A percentile compares a stretch with the other conserved stretches of the same genome.
phyloP scores from a whole-genome alignment of 2,113 vertebrate genomes.

The Sylvietta virens region DNA sequence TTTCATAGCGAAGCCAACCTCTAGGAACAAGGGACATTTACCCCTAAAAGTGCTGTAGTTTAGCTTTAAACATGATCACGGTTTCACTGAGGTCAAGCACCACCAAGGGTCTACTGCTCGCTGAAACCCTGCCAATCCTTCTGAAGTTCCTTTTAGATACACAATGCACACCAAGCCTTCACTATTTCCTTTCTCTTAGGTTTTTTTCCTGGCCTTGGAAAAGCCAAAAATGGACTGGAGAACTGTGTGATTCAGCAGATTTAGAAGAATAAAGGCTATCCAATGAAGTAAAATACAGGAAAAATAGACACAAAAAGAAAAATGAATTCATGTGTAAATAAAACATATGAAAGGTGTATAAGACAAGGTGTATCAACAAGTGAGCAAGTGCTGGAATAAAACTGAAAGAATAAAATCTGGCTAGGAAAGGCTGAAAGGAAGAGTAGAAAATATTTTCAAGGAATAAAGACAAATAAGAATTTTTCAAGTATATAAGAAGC shows the following conservation, averaged over 20 bases:
- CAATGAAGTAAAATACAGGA: not conserved
- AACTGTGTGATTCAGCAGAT: not conserved
- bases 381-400: not conserved
- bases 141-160: not conserved
- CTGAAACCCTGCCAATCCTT: not conserved
- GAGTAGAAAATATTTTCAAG: not conserved
- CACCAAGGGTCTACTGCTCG: not conserved
- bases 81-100: not conserved
- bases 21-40: not conserved
- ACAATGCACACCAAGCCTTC: not conserved
- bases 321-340: not conserved
- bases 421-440: not conserved
- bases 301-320: not conserved
- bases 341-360: not conserved
- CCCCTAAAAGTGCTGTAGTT: not conserved
- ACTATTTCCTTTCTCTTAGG: not conserved
- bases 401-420: not conserved
- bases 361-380: not conserved
- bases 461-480: constrained; percentile 35
- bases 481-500: not conserved
- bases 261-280: not conserved
- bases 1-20: not conserved
- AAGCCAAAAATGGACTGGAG: not conserved
- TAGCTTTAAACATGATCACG: not conserved
- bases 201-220: not conserved